These are phyloP conservation scores for Nipponacmea schrenckii DNA, from an alignment of 2,888 invertebrate genomes.

Conservation along the genomic window DNA sequence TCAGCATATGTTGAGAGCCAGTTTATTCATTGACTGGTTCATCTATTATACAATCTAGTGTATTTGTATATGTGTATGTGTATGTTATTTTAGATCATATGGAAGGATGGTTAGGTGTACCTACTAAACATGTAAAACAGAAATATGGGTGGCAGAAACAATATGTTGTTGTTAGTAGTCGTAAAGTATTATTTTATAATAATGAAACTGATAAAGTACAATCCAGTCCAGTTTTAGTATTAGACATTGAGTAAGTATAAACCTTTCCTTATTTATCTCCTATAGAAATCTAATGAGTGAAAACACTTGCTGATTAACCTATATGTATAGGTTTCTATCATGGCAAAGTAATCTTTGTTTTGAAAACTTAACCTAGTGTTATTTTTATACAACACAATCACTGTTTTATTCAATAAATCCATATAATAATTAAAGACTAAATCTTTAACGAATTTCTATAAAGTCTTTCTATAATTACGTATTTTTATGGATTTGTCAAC, in stretches of 20 bases:
- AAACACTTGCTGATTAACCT: background rate
- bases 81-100: constrained; percentile 71
- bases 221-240: constrained; percentile 91
- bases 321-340: background rate
- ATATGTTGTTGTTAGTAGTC: constrained; percentile 95
- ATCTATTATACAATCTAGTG: too few relatives aligned
- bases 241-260: constrained; percentile 87
- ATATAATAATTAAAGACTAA: too few relatives aligned
- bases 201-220: constrained; percentile 90
- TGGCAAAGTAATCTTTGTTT: too few relatives aligned
- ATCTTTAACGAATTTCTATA: too few relatives aligned
- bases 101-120: constrained; percentile 96
- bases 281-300: background rate
- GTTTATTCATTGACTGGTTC: too few relatives aligned
- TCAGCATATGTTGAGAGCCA: too few relatives aligned
- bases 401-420: too few relatives aligned
- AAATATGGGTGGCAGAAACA: constrained; percentile 97
- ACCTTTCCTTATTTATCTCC: too few relatives aligned
- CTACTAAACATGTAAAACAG: constrained; percentile 93
- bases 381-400: too few relatives aligned
- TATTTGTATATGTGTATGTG: background rate
- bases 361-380: too few relatives aligned
- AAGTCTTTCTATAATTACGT: too few relatives aligned
- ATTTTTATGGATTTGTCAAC: too few relatives aligned
- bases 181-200: constrained; percentile 97